These are phyloP conservation scores for Macroramphosus scolopax DNA, from an alignment of 2,797 vertebrate genomes.

Conservation along the genomic window DNA sequence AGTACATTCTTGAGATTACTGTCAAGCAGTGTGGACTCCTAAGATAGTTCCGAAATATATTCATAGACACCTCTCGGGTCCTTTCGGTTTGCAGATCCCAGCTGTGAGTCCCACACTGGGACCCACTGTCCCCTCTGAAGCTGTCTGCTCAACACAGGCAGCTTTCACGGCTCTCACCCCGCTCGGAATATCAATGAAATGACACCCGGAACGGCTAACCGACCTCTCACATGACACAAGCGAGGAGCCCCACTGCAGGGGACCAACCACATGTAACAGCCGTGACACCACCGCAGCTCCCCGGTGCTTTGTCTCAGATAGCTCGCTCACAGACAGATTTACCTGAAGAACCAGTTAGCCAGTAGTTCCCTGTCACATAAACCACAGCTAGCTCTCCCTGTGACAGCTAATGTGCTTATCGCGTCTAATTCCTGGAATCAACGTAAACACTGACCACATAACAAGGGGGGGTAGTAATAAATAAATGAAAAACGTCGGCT, in stretches of 20 bases:
- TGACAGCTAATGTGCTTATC: conserved; percentile 21
- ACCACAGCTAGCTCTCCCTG: conserved; percentile 4
- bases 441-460: conserved; percentile 33
- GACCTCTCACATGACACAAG: neutral
- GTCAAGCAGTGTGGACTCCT: neutral
- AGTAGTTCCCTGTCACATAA: conserved; percentile 11
- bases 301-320: conserved; percentile 5
- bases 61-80: conserved; percentile 20
- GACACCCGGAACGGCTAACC: neutral
- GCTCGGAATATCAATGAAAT: conserved; percentile 68
- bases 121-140: conserved; percentile 52
- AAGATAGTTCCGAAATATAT: conserved; percentile 4
- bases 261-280: too few relatives aligned
- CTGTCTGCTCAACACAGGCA: conserved; percentile 62
- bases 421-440: conserved; percentile 55
- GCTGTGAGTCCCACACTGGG: conserved; percentile 68
- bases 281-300: too few relatives aligned
- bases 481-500: neutral
- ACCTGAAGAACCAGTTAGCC: conserved; percentile 67
- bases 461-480: accelerated
- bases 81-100: conserved; percentile 36
- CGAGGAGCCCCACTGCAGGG: too few relatives aligned
- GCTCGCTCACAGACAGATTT: conserved; percentile 16
- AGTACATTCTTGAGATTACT: conserved; percentile 4
- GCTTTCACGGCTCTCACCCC: conserved; percentile 51